Percentiles rank a stretch among this genome's conserved stretches.
Conservation (phyloP, 2,888 invertebrate species). For the Lepidocyrtoides sp. region DNA sequence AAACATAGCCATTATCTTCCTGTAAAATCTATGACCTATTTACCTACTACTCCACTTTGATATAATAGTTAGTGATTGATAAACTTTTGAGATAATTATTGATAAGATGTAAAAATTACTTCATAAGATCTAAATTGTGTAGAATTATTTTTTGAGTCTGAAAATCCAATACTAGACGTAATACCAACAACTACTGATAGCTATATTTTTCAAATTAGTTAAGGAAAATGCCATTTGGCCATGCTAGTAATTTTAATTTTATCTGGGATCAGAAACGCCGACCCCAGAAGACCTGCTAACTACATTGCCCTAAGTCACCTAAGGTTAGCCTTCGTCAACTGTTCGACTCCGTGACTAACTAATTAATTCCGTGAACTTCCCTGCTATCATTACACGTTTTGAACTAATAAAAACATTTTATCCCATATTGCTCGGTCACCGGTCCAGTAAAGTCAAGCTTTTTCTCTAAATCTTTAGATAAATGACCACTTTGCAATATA, state of each 20-base stretch:
- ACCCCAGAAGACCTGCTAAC: slow-evolving; percentile 49
- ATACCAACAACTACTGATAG: no score
- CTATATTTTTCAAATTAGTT: no score
- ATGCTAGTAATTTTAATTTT: not conserved
- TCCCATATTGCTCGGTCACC: no score
- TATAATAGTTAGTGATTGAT: not conserved
- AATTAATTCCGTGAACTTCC: not conserved
- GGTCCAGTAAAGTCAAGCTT: not conserved
- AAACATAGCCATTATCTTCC: not conserved
- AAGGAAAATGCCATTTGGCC: not conserved
- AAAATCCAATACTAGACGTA: not conserved
- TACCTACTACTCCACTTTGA: not conserved
- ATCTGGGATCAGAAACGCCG: slow-evolving; percentile 32
- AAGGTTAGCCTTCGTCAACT: slow-evolving; percentile 48
- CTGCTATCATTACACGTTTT: not conserved
- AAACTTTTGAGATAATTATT: not conserved
- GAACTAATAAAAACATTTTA: no score
- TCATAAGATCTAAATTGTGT: no score
- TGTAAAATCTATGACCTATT: not conserved
- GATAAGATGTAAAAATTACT: no score
- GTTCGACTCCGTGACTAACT: slow-evolving; percentile 6
- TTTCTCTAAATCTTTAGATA: no score
- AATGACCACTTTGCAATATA: no score
- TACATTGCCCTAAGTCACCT: slow-evolving; percentile 50
- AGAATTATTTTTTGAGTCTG: not conserved